Evolutionary conservation across 2,113 vertebrate genomes (phyloP).

Genomic region (Toxotes jaculatrix): DNA sequence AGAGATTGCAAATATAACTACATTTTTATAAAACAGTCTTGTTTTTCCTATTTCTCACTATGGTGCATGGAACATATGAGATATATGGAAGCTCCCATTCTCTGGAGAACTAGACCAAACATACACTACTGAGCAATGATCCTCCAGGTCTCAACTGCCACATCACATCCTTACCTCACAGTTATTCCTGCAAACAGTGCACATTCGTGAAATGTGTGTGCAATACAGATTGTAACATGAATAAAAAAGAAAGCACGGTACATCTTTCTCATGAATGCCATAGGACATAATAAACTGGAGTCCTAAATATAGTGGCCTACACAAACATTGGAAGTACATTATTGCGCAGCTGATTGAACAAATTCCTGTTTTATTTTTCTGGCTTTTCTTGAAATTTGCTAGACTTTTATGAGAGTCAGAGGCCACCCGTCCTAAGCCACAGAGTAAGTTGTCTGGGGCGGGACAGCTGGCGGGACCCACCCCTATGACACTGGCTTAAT

Average conservation of each 20-base stretch:
- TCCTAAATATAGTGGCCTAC: not conserved
- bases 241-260: not conserved
- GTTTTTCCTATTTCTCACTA: constrained; percentile 26
- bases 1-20: constrained; percentile 14
- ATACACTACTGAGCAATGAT: constrained; percentile 24
- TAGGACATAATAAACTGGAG: too few relatives aligned
- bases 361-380: not conserved
- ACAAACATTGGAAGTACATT: not conserved
- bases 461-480: constrained; percentile 50
- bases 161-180: constrained; percentile 38
- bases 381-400: constrained; percentile 36
- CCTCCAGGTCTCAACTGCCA: constrained; percentile 12
- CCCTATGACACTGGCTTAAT: constrained; percentile 52
- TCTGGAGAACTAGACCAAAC: constrained; percentile 38
- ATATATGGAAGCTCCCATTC: constrained; percentile 7
- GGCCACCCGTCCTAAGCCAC: constrained; percentile 29
- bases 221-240: not conserved
- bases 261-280: not conserved
- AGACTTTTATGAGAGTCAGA: constrained; percentile 26
- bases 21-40: constrained; percentile 31
- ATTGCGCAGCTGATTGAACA: not conserved
- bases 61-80: constrained; percentile 29
- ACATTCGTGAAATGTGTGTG: not conserved
- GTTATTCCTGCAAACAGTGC: constrained; percentile 25
- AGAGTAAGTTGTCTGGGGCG: constrained; percentile 30